Evolutionary conservation across 1,140 invertebrate species (phyloP), one percentile per base, ranked within the genome.

Genomic region (Formica exsecta): DNA sequence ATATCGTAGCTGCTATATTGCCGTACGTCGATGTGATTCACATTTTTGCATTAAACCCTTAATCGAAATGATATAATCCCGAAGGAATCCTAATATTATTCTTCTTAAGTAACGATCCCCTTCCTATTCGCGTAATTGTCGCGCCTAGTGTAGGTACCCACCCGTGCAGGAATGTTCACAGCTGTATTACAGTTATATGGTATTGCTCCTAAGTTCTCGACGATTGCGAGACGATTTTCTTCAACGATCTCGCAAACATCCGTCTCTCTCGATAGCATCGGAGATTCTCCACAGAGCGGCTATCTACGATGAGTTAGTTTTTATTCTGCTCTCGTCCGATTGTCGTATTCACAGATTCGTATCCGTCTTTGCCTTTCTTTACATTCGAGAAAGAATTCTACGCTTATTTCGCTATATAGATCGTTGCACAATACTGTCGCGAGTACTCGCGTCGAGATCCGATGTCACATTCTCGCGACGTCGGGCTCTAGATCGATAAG

Each of bases 121-220:
- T 48, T 29, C 19, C 65, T 89, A 79, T 59, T 80, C 80, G 79
- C 25, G 79, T 36, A 73, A 71, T 81, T 81, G 65, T 25, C 74
- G 61, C 87, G 84, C 22, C 48, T 51, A 75, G 61, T 70, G 70
- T 77, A 86, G 68, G 51, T 59, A 70, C 59, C 51, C 13, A 48
- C 38, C 57, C 64, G 77, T 75, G 77, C 73, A 89, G 91, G 91
- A 92, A 92, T 92, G 91, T 91, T 89, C 90, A 88, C 84, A 92
- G 86, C 83, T 84, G 84, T 62, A 76, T 84, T 91, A 88, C 22
- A 86, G 61, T 87, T 89, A 89, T 66, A 85, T 74, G 73, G 59
- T 89, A 90, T 90, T 90, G 89, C 88, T 90, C 88, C 77, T 90
- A 90, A 73, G 38, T 79, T 85, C 61, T 75, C 84, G 76, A 89